A percentile compares a stretch with the other conserved stretches of the same genome.
These are phyloP conservation scores for Oscheius myriophilus DNA, from an alignment of 2,888 invertebrate genomes.

Conservation along the genomic window DNA sequence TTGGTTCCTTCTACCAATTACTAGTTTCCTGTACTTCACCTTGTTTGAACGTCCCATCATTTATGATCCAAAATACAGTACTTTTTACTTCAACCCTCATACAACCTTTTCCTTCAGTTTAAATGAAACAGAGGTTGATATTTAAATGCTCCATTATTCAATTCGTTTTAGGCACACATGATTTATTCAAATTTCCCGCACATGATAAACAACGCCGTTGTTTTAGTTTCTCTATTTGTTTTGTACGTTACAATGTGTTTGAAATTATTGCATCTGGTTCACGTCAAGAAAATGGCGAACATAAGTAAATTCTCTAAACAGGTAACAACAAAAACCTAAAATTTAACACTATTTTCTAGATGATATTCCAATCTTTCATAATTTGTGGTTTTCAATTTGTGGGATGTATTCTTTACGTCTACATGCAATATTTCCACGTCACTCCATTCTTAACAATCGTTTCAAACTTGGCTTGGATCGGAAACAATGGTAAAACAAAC, in stretches of 20 bases:
- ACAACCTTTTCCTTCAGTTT: slow-evolving; percentile 23
- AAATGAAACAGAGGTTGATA: background rate
- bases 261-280: slow-evolving; percentile 25
- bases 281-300: background rate
- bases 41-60: slow-evolving; percentile 48
- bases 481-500: slow-evolving; percentile 35
- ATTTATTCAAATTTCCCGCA: slow-evolving; percentile 16
- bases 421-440: slow-evolving; percentile 42
- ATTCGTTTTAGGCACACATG: background rate
- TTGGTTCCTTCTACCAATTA: slow-evolving; percentile 31
- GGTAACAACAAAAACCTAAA: too few relatives aligned
- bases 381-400: slow-evolving; percentile 43
- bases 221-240: slow-evolving; percentile 36
- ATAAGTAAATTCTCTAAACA: too few relatives aligned
- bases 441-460: slow-evolving; percentile 35
- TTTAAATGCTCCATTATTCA: background rate
- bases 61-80: slow-evolving; percentile 35
- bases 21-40: slow-evolving; percentile 42
- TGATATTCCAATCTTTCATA: slow-evolving; percentile 16
- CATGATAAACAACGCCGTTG: slow-evolving; percentile 38
- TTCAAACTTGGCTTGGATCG: slow-evolving; percentile 46
- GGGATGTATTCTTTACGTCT: slow-evolving; percentile 44
- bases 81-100: slow-evolving; percentile 44
- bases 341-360: slow-evolving; percentile 4
- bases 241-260: slow-evolving; percentile 36